Base-by-base conservation (phyloP, 2,888 invertebrate species). In the Archaeoteleia sp. region DNA sequence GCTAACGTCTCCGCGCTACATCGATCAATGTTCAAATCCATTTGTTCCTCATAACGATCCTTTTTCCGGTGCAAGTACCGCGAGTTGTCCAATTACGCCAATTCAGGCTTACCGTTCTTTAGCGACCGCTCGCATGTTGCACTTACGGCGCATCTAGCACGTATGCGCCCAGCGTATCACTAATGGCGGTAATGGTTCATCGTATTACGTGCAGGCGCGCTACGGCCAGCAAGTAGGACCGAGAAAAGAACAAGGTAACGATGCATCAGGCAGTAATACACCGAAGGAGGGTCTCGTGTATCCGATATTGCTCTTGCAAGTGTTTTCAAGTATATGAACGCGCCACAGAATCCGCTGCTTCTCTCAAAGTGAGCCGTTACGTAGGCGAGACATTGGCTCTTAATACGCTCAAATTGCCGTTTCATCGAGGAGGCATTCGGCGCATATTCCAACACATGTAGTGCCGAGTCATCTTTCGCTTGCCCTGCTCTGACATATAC, bases 121-220 rank as follows among this genome's bases (percentile, higher is more conserved):
- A 48, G 43, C 20, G 61, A 61, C 53, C 46, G 29, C 42, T 35
- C 17, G 35, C 42, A 42, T 30, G 48, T 62, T 45, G 54, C 62
- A 48, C 20, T 48, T 34, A 48, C 27, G 17, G 25, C 15, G 29
- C 46, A 32, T 55, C 54, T 60, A 67, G 48, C 68, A 67, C 67
- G 66, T 70, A 70, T 60, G 58, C 48, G 65, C 66, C 23, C 7
- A 10, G 27, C n/a, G 25, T 45, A 61, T 72, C 68, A 66, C 73
- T 75, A 77, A 77, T 75, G 70, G 74, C 68, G 65, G 72, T 77
- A 77, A 78, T 77, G 68, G 71, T 48, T 68, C 61, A 70, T 73
- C 72, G 66, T 61, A 70, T 61, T 58, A 61, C 53, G 63, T 67
- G 60, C 69, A 62, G 70, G 62, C 72, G 57, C 30, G 65, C 60